These are phyloP conservation scores for Hemaris fuciformis DNA, from an alignment of 2,888 invertebrate species.

Conservation along the genomic window DNA sequence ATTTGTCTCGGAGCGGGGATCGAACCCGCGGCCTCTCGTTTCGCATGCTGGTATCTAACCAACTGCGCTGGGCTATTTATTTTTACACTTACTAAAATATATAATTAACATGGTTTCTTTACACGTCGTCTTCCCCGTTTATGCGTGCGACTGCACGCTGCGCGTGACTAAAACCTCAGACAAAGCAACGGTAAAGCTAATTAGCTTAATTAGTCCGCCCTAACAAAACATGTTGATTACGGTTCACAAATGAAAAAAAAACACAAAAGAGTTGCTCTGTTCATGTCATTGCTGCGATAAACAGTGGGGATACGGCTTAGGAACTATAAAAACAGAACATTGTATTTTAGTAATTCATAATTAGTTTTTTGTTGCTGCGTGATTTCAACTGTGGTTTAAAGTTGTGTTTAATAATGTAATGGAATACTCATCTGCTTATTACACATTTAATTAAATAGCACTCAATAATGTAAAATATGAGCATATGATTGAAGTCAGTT, in stretches of 20 bases:
- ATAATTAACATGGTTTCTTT: neutral
- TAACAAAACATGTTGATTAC: slow-evolving; percentile 28
- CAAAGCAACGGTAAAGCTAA: slow-evolving; percentile 24
- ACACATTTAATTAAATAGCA: too few relatives aligned
- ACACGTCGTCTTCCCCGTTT: neutral
- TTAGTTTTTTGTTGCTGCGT: too few relatives aligned
- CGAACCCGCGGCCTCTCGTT: too few relatives aligned
- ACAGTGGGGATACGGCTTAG: neutral
- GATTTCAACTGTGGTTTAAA: too few relatives aligned
- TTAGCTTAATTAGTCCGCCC: slow-evolving; percentile 32
- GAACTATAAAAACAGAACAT: neutral
- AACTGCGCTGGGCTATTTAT: neutral
- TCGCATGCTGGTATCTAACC: neutral
- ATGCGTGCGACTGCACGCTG: neutral
- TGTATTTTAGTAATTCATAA: too few relatives aligned
- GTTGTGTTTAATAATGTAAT: too few relatives aligned
- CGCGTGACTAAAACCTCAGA: neutral
- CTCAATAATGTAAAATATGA: too few relatives aligned
- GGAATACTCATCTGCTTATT: too few relatives aligned
- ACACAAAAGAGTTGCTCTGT: neutral
- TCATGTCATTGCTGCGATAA: neutral
- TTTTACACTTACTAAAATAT: neutral
- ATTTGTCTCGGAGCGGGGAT: too few relatives aligned
- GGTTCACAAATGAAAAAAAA: slow-evolving; percentile 23
- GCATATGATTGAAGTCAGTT: too few relatives aligned